These are phyloP conservation scores for Formica selysi DNA, from an alignment of 1,140 invertebrate species.

Conservation along the genomic window DNA sequence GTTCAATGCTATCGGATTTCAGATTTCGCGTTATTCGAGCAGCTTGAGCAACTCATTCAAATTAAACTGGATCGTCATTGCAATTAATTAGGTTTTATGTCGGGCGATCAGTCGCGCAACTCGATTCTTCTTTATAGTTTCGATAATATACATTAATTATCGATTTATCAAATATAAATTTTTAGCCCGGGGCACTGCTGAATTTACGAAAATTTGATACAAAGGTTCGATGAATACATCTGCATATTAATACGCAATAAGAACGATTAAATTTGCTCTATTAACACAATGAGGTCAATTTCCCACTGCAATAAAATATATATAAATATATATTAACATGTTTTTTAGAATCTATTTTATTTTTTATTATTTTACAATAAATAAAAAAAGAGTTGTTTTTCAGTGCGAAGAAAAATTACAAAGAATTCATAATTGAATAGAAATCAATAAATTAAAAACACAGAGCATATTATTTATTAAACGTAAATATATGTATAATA, in stretches of 20 bases:
- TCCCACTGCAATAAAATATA: conserved; percentile 14
- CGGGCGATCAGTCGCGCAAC: neutral
- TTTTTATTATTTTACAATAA: neutral
- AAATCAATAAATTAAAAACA: conserved; percentile 11
- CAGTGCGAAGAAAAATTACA: neutral
- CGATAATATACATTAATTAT: conserved; percentile 38
- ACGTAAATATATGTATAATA: neutral
- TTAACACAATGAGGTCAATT: conserved; percentile 14
- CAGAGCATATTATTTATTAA: neutral
- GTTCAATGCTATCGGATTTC: conserved; percentile 67
- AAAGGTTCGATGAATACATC: conserved; percentile 27
- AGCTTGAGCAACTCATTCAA: conserved; percentile 54
- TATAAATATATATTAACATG: conserved; percentile 8
- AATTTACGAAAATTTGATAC: conserved; percentile 44
- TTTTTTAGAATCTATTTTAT: neutral
- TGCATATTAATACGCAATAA: conserved; percentile 53
- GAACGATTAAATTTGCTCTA: conserved; percentile 38
- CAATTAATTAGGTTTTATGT: conserved; percentile 56
- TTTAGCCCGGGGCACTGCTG: conserved; percentile 14
- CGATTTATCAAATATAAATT: conserved; percentile 48
- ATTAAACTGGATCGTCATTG: conserved; percentile 56
- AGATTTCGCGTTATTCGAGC: conserved; percentile 70
- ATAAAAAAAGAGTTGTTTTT: neutral
- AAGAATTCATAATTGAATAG: neutral
- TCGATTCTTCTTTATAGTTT: conserved; percentile 38